Percentiles rank a stretch among this genome's conserved stretches.
Conservation (phyloP, 2,797 vertebrate genomes). For the Bovichtus variegatus region DNA sequence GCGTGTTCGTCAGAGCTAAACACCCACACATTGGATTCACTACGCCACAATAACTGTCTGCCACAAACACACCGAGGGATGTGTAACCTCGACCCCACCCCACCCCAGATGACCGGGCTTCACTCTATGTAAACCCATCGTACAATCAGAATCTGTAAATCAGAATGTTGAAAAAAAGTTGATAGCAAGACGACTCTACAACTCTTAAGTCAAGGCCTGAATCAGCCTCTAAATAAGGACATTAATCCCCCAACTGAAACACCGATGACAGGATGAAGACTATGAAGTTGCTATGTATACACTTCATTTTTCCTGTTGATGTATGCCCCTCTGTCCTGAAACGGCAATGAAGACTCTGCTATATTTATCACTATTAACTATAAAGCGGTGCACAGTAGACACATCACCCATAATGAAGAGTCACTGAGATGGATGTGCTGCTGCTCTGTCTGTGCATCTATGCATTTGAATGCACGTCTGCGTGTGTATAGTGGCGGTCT, state of each 20-base stretch:
- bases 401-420: conserved; percentile 53
- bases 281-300: conserved; percentile 45
- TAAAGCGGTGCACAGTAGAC: conserved; percentile 46
- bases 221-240: conserved; percentile 39
- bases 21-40: not conserved
- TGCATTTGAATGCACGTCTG: conserved; percentile 12
- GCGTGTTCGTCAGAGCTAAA: not conserved
- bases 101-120: not conserved
- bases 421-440: conserved; percentile 55
- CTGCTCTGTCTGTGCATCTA: conserved; percentile 21
- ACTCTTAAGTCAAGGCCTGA: conserved; percentile 35
- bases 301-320: conserved; percentile 49
- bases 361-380: conserved; percentile 67
- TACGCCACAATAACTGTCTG: not conserved
- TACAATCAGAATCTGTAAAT: conserved; percentile 1
- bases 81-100: too few species aligned
- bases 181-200: not conserved
- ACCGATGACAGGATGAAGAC: conserved; percentile 49
- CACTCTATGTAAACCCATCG: not conserved
- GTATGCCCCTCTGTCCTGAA: conserved; percentile 43
- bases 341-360: conserved; percentile 36
- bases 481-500: not conserved
- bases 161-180: not conserved
- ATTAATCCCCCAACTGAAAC: conserved; percentile 48
- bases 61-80: not conserved